A percentile compares a stretch with the other conserved stretches of the same genome.
Evolutionary conservation across 2,113 vertebrate genomes (phyloP).

Genomic region (Bagarius yarrelli): DNA sequence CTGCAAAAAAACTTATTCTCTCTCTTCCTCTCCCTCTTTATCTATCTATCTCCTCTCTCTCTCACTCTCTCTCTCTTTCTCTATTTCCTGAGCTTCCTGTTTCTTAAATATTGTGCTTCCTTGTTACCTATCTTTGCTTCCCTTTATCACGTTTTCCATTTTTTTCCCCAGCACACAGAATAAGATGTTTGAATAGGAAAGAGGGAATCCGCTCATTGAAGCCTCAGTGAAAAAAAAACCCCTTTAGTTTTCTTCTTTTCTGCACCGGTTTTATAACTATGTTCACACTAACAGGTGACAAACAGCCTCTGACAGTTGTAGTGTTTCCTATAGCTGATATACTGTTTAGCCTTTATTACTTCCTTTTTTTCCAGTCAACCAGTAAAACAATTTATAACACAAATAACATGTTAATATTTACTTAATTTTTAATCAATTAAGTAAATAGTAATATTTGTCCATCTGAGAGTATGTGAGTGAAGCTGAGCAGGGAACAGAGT

Average conservation of each 20-base stretch:
- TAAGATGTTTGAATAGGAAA: neutral
- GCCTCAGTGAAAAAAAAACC: slow-evolving; percentile 7
- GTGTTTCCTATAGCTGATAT: neutral
- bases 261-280: neutral
- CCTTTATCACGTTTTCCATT: neutral
- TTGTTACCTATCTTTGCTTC: neutral
- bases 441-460: too few relatives aligned
- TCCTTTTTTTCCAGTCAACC: too few relatives aligned
- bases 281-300: slow-evolving; percentile 15
- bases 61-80: neutral
- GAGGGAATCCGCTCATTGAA: neutral
- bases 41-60: neutral
- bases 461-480: too few relatives aligned
- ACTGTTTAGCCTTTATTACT: too few relatives aligned
- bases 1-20: neutral
- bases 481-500: too few relatives aligned
- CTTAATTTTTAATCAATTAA: too few relatives aligned
- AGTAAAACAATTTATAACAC: too few relatives aligned
- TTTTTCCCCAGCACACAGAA: neutral
- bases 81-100: slow-evolving; percentile 20
- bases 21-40: neutral
- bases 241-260: neutral
- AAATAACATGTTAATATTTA: too few relatives aligned
- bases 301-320: neutral
- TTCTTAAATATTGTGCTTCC: slow-evolving; percentile 30